These are phyloP conservation scores for Synergus umbraculus DNA, from an alignment of 2,888 invertebrate genomes.

Conservation along the genomic window DNA sequence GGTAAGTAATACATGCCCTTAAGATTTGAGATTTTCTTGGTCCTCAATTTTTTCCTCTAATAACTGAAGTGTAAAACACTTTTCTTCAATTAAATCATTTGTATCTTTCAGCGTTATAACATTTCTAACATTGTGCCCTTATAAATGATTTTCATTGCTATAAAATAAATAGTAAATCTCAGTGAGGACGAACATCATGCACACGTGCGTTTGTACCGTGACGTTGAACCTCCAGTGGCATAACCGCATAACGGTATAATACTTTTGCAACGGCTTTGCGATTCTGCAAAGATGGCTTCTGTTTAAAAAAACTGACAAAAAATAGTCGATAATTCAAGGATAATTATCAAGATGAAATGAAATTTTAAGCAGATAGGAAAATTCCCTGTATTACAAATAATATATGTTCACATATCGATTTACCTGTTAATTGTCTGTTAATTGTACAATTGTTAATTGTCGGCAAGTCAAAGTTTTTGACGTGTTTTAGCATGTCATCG, in stretches of 20 bases:
- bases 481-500: background rate
- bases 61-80: too few relatives aligned
- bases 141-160: background rate
- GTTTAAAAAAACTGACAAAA: background rate
- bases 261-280: background rate
- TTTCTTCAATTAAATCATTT: background rate
- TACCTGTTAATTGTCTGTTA: background rate
- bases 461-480: background rate
- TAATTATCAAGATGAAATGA: too few relatives aligned
- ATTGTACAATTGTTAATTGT: background rate
- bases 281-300: background rate
- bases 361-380: too few relatives aligned
- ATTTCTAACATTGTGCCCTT: background rate
- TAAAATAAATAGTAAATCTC: background rate
- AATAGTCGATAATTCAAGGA: background rate
- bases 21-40: background rate
- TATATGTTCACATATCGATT: background rate
- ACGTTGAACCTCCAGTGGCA: background rate
- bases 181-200: too few relatives aligned
- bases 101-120: background rate
- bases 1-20: too few relatives aligned
- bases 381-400: background rate
- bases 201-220: too few relatives aligned
- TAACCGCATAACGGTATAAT: background rate
- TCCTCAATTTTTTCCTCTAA: too few relatives aligned